Base-by-base conservation (phyloP, 2,113 vertebrate genomes). In the Caranx melampygus region DNA sequence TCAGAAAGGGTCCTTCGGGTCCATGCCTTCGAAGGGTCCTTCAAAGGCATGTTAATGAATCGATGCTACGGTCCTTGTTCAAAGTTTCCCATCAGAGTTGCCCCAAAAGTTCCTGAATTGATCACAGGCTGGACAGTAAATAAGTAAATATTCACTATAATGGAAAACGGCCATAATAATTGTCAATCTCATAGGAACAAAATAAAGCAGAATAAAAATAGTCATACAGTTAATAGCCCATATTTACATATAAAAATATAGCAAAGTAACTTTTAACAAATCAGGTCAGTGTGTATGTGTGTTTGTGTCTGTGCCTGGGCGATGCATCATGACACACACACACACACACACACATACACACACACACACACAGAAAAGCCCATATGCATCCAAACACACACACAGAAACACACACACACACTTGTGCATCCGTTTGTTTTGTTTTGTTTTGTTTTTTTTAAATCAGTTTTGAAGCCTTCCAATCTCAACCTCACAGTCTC, bases 191-290 rank as follows among this genome's bases (percentile, higher is more conserved):
- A 72, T 81, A 73, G 76, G 75, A 88, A 89, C 62, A 85, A 90
- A 83, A 82, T 71, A 73, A 91, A 89, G 91, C 81, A 73, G 77
- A 94, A 91, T 93, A 81, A 84, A 91, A 93, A 92, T 89, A 93
- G 89, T 69, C 86, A 81, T 89, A 86, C 81, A 86, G 79, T 77
- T 78, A 87, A 90, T 71, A 85, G 91, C 92, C 88, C 82, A 10
- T 95, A 94, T 93, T 69, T 95, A 94, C 92, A 95, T 95, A 95
- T 89, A 95, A 95, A 95, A 95, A 95, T 95, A 95, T 90, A 95
- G 88, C 93, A 94, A 95, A 93, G 82, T 67, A 95, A 95, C 82
- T 89, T 91, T 91, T 58, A 94, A 93, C 79, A 87, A 80, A 87
- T 86, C 87, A 75, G 89, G 86, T 87, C 81, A 82, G 71, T 89